phyloP scores from a whole-genome alignment of 1,140 invertebrate genomes.

The Anthonomus grandis region DNA sequence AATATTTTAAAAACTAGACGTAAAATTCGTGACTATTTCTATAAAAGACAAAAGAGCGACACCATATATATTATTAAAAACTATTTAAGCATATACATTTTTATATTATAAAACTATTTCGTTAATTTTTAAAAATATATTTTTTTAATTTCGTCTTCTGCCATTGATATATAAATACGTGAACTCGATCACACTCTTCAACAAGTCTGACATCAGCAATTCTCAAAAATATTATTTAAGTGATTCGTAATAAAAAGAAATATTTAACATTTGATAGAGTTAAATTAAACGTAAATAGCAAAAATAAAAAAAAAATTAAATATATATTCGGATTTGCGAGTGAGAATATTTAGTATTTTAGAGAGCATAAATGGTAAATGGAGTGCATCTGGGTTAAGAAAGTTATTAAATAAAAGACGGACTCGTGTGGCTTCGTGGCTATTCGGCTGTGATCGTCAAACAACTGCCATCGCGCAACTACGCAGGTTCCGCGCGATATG shows the following conservation, averaged over 20 bases:
- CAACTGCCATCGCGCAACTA: constrained; percentile 41
- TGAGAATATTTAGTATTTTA: constrained; percentile 34
- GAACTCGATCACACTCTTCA: constrained; percentile 40
- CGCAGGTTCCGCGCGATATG: constrained; percentile 15
- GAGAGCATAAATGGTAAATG: constrained; percentile 26
- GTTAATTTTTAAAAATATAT: constrained; percentile 41
- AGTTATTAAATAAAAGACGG: constrained; percentile 14
- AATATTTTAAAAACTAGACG: too few relatives aligned
- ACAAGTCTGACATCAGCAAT: constrained; percentile 51
- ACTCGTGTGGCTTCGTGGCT: constrained; percentile 30
- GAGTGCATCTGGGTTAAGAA: constrained; percentile 23
- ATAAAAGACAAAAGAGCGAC: constrained; percentile 23
- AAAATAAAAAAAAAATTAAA: constrained; percentile 17
- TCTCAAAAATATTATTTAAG: constrained; percentile 50
- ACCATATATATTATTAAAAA: constrained; percentile 18
- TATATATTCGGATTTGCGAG: constrained; percentile 35
- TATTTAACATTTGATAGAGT: constrained; percentile 32
- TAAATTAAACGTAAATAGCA: constrained; percentile 25
- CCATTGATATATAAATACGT: constrained; percentile 19
- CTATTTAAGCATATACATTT: not conserved
- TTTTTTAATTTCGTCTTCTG: constrained; percentile 47
- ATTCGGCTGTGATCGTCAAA: constrained; percentile 45
- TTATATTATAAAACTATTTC: constrained; percentile 42
- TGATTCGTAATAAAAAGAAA: constrained; percentile 41
- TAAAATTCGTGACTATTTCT: constrained; percentile 10